phyloP scores from a whole-genome alignment of 2,888 invertebrate species.

The Caenorhabditis auriculariae region DNA sequence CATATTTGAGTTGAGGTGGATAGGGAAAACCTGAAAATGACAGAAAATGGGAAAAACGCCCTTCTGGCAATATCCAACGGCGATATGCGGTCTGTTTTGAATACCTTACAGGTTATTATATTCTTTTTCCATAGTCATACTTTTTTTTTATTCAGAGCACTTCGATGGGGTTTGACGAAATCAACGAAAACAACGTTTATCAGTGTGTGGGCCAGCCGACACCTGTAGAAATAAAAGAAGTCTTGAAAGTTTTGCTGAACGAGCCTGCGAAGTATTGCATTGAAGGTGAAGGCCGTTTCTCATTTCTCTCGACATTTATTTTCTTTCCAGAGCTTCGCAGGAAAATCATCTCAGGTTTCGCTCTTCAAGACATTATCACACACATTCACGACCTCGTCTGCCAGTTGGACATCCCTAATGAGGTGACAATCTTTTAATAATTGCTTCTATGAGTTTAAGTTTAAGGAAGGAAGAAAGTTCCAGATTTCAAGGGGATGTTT shows the following conservation, averaged over 20 bases:
- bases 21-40: constrained; percentile 60
- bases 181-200: constrained; percentile 88
- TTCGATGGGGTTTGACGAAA: constrained; percentile 84
- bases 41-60: constrained; percentile 85
- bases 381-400: constrained; percentile 81
- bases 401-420: constrained; percentile 40
- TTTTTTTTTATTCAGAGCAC: constrained; percentile 72
- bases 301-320: background rate
- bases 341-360: constrained; percentile 82
- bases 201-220: constrained; percentile 94
- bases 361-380: constrained; percentile 87
- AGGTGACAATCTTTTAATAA: constrained; percentile 2
- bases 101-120: constrained; percentile 77
- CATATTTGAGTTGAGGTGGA: constrained; percentile 83
- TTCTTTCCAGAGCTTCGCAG: constrained; percentile 70
- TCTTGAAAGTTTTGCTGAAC: constrained; percentile 79
- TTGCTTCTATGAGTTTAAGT: too few species aligned
- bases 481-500: background rate
- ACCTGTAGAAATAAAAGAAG: constrained; percentile 82
- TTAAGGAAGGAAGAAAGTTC: background rate
- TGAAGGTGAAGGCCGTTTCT: constrained; percentile 34
- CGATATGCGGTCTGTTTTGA: constrained; percentile 95
- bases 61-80: constrained; percentile 86
- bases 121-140: background rate
- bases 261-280: constrained; percentile 50